phyloP scores from a whole-genome alignment of 1,140 invertebrate species.

The Drosophila murphyi region DNA sequence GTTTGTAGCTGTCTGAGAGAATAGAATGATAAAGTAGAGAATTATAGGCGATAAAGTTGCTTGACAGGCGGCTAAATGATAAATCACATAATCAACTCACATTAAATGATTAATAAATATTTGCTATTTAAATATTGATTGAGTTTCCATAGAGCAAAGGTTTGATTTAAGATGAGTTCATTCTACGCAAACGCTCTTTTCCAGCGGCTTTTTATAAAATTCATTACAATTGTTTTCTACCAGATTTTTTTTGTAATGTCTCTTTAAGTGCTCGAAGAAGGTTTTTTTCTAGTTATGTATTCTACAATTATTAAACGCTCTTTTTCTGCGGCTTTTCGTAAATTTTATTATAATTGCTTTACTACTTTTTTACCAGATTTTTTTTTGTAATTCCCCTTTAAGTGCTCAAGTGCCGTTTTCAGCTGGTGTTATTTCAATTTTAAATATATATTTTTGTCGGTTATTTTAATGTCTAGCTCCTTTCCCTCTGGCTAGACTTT shows the following conservation, averaged over 20 bases:
- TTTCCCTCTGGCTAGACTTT: constrained; percentile 48
- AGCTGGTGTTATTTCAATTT: background rate
- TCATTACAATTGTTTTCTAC: too few species aligned
- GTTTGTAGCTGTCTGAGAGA: background rate
- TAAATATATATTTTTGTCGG: too few species aligned
- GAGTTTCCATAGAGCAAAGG: background rate
- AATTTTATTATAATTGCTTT: background rate
- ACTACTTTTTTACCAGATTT: background rate
- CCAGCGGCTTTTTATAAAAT: too few species aligned
- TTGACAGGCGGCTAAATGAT: constrained; percentile 16
- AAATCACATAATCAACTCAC: constrained; percentile 8
- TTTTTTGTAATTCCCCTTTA: background rate
- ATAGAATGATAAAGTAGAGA: background rate
- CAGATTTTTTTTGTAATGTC: too few species aligned
- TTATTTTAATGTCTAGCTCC: background rate
- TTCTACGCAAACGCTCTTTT: too few species aligned
- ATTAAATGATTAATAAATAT: constrained; percentile 11
- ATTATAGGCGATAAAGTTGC: background rate
- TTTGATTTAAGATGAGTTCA: background rate
- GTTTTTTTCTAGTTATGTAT: too few species aligned
- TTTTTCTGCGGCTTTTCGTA: too few species aligned
- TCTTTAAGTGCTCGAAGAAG: too few species aligned
- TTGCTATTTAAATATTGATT: background rate
- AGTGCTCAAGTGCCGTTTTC: background rate
- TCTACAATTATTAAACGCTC: too few species aligned